phyloP scores from a whole-genome alignment of 1,140 invertebrate species.

The Formica exsecta region DNA sequence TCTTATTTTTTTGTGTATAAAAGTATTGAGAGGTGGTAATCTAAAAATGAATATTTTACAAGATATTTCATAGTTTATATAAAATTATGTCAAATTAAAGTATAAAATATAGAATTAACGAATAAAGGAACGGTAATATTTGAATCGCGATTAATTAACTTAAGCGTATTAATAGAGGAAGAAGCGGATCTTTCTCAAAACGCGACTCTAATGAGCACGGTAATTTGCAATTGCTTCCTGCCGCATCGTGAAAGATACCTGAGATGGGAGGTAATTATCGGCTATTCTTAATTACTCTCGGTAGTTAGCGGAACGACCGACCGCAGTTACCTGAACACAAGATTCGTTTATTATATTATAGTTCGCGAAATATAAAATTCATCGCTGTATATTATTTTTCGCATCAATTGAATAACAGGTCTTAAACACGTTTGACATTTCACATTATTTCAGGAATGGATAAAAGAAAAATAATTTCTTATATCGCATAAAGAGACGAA shows the following conservation, averaged over 20 bases:
- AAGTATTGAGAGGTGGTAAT: too few relatives aligned
- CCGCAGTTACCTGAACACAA: neutral
- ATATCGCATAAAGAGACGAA: neutral
- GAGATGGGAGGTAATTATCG: conserved; percentile 52
- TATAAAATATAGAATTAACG: too few relatives aligned
- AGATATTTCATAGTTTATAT: too few relatives aligned
- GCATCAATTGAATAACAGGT: too few relatives aligned
- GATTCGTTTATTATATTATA: neutral
- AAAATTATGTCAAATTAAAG: too few relatives aligned
- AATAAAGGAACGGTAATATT: conserved; percentile 41
- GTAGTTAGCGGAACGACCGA: neutral
- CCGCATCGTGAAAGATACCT: conserved; percentile 47
- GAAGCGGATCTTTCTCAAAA: conserved; percentile 29
- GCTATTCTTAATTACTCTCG: conserved; percentile 44
- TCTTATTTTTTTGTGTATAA: too few relatives aligned
- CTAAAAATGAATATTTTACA: too few relatives aligned
- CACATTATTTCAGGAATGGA: conserved; percentile 8
- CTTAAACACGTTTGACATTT: too few relatives aligned
- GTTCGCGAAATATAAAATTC: neutral
- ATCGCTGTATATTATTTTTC: neutral
- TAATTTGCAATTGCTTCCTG: conserved; percentile 44
- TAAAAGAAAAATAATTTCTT: neutral
- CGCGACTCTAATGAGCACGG: conserved; percentile 46
- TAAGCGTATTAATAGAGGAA: conserved; percentile 53
- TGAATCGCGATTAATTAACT: conserved; percentile 48